Conservation (phyloP, 2,888 invertebrate species). For the Siphonodentalium dalli region DNA sequence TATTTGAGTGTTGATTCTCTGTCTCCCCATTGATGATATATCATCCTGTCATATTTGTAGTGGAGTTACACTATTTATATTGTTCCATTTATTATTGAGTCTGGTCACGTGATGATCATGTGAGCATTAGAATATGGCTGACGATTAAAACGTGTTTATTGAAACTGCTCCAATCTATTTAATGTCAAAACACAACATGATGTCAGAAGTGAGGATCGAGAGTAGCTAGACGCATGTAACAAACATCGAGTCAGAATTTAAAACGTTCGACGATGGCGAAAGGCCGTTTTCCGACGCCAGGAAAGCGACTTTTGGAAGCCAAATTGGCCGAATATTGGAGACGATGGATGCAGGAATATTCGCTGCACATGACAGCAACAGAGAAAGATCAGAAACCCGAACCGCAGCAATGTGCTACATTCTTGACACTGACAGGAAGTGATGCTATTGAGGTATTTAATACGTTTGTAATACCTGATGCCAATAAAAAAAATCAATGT, state of each 20-base stretch:
- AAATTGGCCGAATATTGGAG: slow-evolving; percentile 25
- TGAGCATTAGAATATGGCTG: no score
- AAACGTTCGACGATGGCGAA: slow-evolving; percentile 2
- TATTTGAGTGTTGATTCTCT: no score
- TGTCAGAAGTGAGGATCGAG: slow-evolving; percentile 18
- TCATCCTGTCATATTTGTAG: no score
- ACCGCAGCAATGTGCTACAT: slow-evolving; percentile 7
- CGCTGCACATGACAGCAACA: slow-evolving; percentile 18
- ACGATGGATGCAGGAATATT: slow-evolving; percentile 21
- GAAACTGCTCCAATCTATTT: no score
- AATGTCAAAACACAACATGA: slow-evolving; percentile 7
- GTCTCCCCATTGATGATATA: no score
- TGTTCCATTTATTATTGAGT: no score
- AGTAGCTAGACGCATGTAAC: no score
- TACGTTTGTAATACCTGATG: slow-evolving; percentile 14
- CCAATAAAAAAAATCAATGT: slow-evolving; percentile 5
- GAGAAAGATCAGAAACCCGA: slow-evolving; percentile 9
- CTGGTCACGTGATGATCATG: no score
- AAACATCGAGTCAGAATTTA: no score
- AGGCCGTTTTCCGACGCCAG: slow-evolving; percentile 4
- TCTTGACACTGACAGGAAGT: slow-evolving; percentile 16
- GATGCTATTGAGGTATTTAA: slow-evolving; percentile 26
- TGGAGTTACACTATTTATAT: no score
- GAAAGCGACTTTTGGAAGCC: slow-evolving; percentile 9
- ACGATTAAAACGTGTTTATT: no score